phyloP scores from a whole-genome alignment of 2,888 invertebrate genomes.

The Coleophora flavipennella region DNA sequence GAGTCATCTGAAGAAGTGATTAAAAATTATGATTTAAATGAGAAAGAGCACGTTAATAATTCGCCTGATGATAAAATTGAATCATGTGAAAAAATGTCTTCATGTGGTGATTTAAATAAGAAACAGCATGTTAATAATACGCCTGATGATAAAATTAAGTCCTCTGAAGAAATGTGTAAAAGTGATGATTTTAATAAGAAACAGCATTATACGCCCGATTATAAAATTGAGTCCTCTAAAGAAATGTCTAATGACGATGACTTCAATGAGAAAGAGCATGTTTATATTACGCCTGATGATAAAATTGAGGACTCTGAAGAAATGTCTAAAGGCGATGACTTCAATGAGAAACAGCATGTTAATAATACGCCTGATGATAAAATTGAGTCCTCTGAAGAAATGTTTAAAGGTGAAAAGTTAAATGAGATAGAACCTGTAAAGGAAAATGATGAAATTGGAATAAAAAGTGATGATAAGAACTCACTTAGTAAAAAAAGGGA shows the following conservation, averaged over 20 bases:
- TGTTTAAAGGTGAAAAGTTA: background rate
- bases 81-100: too few species aligned
- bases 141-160: background rate
- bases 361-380: background rate
- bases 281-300: background rate
- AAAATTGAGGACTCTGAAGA: background rate
- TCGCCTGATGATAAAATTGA: too few species aligned
- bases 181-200: slow-evolving; percentile 5
- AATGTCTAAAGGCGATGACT: background rate
- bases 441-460: background rate
- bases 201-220: background rate
- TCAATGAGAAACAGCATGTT: background rate
- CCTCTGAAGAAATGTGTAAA: slow-evolving; percentile 3
- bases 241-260: background rate
- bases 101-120: too few species aligned
- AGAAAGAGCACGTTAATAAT: too few species aligned
- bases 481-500: background rate
- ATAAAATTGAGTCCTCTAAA: too few species aligned
- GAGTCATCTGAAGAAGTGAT: too few species aligned
- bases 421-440: background rate
- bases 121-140: background rate
- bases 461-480: background rate
- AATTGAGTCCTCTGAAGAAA: background rate
- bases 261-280: background rate
- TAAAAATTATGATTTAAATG: background rate